Conservation (phyloP, 2,888 invertebrate genomes). For the Gnatocerus cornutus region DNA sequence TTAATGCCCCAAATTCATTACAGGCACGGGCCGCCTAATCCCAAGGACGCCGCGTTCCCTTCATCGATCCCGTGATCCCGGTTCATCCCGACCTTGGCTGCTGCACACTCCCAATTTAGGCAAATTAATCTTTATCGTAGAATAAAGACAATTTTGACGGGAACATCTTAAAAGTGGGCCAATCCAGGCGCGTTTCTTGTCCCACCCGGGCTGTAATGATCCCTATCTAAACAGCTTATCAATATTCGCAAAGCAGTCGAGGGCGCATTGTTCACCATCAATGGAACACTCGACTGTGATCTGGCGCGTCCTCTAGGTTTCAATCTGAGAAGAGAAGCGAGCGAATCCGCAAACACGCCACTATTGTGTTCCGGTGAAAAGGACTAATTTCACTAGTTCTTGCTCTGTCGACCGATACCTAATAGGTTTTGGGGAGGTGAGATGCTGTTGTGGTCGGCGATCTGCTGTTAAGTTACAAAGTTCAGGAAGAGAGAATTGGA, state of each 20-base stretch:
- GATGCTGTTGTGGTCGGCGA: slow-evolving; percentile 12
- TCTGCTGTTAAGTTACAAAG: slow-evolving; percentile 2
- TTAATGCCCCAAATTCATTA: slow-evolving; percentile 50
- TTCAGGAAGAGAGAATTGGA: not conserved
- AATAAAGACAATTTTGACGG: slow-evolving; percentile 31
- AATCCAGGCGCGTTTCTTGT: slow-evolving; percentile 23
- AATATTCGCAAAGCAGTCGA: slow-evolving; percentile 63
- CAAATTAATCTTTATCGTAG: slow-evolving; percentile 40
- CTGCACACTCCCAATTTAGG: slow-evolving; percentile 35
- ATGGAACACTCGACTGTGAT: slow-evolving; percentile 63
- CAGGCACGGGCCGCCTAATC: slow-evolving; percentile 38
- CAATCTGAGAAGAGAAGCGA: slow-evolving; percentile 57
- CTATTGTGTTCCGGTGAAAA: slow-evolving; percentile 60
- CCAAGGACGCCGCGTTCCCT: slow-evolving; percentile 43
- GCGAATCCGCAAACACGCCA: slow-evolving; percentile 60
- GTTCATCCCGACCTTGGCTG: slow-evolving; percentile 41
- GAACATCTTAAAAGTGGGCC: slow-evolving; percentile 19
- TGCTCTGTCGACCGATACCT: slow-evolving; percentile 58
- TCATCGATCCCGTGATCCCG: slow-evolving; percentile 37
- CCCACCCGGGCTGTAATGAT: slow-evolving; percentile 56
- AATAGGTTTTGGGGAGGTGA: slow-evolving; percentile 15
- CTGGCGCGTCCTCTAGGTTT: slow-evolving; percentile 62
- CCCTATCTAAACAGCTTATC: slow-evolving; percentile 63
- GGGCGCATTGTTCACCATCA: slow-evolving; percentile 62
- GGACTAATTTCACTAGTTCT: slow-evolving; percentile 61